These are phyloP conservation scores for Phrynocephalus vlangalii DNA, from an alignment of 2,797 vertebrate genomes.

Conservation along the genomic window DNA sequence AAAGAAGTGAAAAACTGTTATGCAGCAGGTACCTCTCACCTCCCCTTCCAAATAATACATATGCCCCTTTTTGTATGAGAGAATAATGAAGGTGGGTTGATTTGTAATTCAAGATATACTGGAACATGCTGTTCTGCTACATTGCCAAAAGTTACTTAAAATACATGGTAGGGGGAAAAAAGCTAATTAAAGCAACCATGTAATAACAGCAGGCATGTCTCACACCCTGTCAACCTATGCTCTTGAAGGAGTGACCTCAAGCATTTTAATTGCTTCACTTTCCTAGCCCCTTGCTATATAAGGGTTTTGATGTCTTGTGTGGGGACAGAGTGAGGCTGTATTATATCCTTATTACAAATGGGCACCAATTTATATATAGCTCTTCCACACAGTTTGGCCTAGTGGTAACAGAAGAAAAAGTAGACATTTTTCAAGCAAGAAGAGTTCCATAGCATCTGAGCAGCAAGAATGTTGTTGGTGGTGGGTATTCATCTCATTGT, in stretches of 20 bases:
- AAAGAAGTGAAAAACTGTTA: not conserved
- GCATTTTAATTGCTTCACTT: slow-evolving; percentile 31
- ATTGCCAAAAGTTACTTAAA: not conserved
- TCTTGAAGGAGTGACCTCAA: not conserved
- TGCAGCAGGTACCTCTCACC: not conserved
- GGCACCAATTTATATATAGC: not conserved
- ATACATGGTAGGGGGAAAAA: not conserved
- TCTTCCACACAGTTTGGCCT: not conserved
- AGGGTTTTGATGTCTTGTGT: not conserved
- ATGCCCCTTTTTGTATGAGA: slow-evolving; percentile 26
- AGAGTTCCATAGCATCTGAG: not conserved
- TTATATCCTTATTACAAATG: slow-evolving; percentile 16
- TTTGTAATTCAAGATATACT: slow-evolving; percentile 18
- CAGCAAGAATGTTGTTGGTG: not conserved
- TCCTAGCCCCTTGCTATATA: slow-evolving; percentile 20
- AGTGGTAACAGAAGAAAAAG: not conserved
- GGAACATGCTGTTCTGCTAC: not conserved
- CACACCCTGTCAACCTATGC: not conserved
- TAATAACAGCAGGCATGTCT: not conserved
- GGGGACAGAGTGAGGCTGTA: not conserved
- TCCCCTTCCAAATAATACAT: not conserved
- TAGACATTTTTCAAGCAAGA: not conserved
- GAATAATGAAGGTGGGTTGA: slow-evolving; percentile 6
- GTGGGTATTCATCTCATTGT: not conserved
- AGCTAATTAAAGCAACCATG: not conserved